These are phyloP conservation scores for Alviniconcha marisindica DNA, from an alignment of 1,140 invertebrate genomes.

Conservation along the genomic window DNA sequence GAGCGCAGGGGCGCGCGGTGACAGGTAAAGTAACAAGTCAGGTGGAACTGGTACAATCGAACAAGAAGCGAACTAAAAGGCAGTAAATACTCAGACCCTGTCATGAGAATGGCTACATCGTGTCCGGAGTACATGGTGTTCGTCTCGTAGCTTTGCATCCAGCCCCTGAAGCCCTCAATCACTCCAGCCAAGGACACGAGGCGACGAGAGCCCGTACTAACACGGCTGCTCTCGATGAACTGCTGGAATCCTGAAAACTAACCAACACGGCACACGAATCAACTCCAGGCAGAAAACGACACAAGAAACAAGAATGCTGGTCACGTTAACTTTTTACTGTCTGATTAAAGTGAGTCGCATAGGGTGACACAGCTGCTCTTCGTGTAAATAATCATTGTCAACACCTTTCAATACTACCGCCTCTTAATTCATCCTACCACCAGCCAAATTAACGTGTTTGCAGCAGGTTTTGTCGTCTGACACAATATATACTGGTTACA, in stretches of 20 bases:
- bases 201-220: slow-evolving; percentile 52
- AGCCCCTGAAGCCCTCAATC: slow-evolving; percentile 60
- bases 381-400: no score
- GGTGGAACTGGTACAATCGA: no score
- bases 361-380: no score
- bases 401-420: no score
- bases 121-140: slow-evolving; percentile 56
- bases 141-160: slow-evolving; percentile 62
- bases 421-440: no score
- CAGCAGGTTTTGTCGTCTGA: no score
- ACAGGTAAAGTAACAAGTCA: no score
- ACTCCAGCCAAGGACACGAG: slow-evolving; percentile 61
- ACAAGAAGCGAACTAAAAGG: no score
- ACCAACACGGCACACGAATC: slow-evolving; percentile 39
- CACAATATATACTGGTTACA: no score
- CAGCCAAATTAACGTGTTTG: no score
- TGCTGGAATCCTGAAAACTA: slow-evolving; percentile 62
- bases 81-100: slow-evolving; percentile 58
- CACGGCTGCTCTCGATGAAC: slow-evolving; percentile 64
- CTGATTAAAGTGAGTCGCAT: background rate
- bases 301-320: background rate
- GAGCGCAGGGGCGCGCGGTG: no score
- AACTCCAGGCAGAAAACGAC: no score
- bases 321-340: background rate
- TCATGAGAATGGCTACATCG: slow-evolving; percentile 63